These are phyloP conservation scores for Sturnira hondurensis DNA, from an alignment of 2,113 vertebrate species.

Conservation along the genomic window DNA sequence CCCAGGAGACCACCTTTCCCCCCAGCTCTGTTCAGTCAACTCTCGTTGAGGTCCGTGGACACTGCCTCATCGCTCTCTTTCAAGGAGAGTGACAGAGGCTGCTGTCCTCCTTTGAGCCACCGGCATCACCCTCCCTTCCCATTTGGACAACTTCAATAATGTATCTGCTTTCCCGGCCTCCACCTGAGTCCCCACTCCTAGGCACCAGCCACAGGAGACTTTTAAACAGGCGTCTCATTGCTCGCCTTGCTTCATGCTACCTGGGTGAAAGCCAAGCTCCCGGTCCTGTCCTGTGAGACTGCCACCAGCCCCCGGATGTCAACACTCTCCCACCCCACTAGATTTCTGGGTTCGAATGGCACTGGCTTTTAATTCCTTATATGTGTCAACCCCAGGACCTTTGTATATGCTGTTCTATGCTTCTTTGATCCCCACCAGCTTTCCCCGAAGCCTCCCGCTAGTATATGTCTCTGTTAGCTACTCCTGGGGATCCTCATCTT, in stretches of 20 bases:
- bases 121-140: too few relatives aligned
- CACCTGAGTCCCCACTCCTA: too few relatives aligned
- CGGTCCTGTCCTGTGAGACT: neutral
- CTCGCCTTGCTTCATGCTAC: neutral
- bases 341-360: neutral
- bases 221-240: neutral
- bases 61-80: neutral
- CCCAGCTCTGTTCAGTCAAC: too few relatives aligned
- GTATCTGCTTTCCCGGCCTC: neutral
- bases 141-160: too few relatives aligned
- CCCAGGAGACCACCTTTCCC: too few relatives aligned
- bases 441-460: neutral
- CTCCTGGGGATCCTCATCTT: neutral
- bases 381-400: neutral
- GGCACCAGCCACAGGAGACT: neutral
- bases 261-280: neutral
- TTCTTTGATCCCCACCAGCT: neutral
- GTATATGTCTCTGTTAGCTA: neutral
- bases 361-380: neutral
- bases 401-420: neutral
- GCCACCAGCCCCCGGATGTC: neutral
- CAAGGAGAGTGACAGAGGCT: neutral
- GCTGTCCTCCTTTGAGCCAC: neutral
- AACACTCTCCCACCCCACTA: fast-evolving
- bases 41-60: fast-evolving